Base-by-base conservation (phyloP, 2,888 invertebrate genomes). In the Sphinx pinastri region DNA sequence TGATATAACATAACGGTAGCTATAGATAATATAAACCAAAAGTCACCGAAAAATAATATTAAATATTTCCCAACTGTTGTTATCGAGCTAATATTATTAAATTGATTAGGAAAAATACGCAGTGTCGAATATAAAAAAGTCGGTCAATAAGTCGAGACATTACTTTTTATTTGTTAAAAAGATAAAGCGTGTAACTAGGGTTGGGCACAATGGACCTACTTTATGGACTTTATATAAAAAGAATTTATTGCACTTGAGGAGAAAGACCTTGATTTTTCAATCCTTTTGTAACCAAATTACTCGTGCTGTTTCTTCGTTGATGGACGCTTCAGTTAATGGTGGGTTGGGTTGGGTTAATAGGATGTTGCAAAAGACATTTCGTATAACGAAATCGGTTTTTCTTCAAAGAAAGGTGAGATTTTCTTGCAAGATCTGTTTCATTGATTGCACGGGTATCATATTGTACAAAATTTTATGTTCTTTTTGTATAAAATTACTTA, bases 111-210 rank as follows among this genome's bases (percentile, higher is more conserved):
- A 38, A 8, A 2, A 38, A 38, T 38, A 38, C 38, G 38, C 16
- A 47, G 49, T 13, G 19, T 10, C 12, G 49, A 16, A 63, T 19
- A n/a, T 16, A 19, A 19, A 47, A n/a, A 63, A 49, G 19, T 19
- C 55, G 63, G 63, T 19, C 19, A 63, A 49, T 49, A 63, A 13
- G 13, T 47, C 13, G 7, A 19, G 19, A 49, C 63, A 49, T 63
- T 63, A 63, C 63, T 63, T 63, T 63, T 49, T 63, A 63, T 63
- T 63, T 63, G 49, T 63, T 63, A 63, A 63, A 63, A 63, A 63
- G 63, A 63, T 47, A 63, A 49, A 63, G 13, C 63, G 47, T 13
- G 47, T 49, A 49, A 63, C 19, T 63, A 49, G 19, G 63, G 60
- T 1, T 47, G 63, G 49, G 49, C 47, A 47, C 63, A 49, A 49